phyloP scores from a whole-genome alignment of 2,888 invertebrate genomes.

The Cancer borealis region DNA sequence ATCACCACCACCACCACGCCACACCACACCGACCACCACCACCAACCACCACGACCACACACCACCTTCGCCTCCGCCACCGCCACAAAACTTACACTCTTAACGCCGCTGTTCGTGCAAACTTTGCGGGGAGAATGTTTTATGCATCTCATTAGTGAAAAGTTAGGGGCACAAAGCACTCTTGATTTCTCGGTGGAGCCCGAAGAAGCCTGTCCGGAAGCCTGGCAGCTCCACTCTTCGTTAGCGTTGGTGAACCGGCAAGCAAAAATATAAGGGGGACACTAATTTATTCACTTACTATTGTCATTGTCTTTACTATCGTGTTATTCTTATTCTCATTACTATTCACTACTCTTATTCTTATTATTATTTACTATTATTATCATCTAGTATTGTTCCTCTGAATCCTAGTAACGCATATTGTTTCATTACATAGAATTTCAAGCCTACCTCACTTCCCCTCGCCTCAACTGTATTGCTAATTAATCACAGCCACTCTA shows the following conservation, averaged over 20 bases:
- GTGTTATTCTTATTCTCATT: background rate
- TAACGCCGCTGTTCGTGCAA: background rate
- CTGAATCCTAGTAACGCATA: background rate
- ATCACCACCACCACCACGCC: background rate
- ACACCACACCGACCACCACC: background rate
- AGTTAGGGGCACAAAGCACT: constrained; percentile 9
- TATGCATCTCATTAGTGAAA: constrained; percentile 37
- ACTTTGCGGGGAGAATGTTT: constrained; percentile 15
- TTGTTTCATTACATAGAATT: background rate
- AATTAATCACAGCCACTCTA: background rate
- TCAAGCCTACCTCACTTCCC: background rate
- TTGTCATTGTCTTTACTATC: background rate
- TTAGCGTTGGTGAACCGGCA: background rate
- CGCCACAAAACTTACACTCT: background rate
- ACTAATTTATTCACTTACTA: background rate
- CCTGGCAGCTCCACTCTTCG: background rate
- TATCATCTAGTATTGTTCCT: background rate
- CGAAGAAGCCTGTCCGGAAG: background rate
- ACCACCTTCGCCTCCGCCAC: background rate
- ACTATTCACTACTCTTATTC: background rate
- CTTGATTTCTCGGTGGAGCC: constrained; percentile 26
- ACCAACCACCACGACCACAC: background rate
- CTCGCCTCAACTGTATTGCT: constrained; percentile 6
- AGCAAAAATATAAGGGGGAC: background rate
- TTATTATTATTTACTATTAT: background rate